Conservation (phyloP, 2,888 invertebrate genomes). For the Agonopterix subpropinquella region DNA sequence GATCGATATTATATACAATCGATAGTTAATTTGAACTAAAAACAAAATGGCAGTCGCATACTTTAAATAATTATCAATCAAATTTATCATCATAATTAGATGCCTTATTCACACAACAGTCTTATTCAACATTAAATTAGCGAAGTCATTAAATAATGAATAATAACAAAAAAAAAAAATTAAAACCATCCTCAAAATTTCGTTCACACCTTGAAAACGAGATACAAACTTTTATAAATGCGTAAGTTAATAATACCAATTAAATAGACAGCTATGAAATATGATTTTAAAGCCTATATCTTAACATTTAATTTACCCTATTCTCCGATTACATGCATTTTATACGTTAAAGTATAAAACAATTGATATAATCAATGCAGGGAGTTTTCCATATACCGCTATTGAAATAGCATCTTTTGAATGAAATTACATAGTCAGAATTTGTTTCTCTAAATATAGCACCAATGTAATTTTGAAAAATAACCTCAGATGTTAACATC, state of each 20-base stretch:
- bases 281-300: slow-evolving; percentile 60
- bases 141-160: background rate
- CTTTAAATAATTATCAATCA: slow-evolving; percentile 32
- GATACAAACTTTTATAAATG: slow-evolving; percentile 2
- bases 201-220: slow-evolving; percentile 4
- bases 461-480: slow-evolving; percentile 9
- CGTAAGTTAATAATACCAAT: slow-evolving; percentile 19
- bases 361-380: slow-evolving; percentile 61
- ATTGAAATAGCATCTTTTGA: background rate
- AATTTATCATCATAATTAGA: slow-evolving; percentile 28
- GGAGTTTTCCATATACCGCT: slow-evolving; percentile 20
- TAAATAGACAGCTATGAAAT: slow-evolving; percentile 36
- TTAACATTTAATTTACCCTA: slow-evolving; percentile 54
- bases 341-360: slow-evolving; percentile 48
- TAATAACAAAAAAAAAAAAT: slow-evolving; percentile 4
- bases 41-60: slow-evolving; percentile 49
- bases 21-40: slow-evolving; percentile 24
- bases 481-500: background rate
- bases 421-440: background rate
- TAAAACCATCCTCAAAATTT: background rate
- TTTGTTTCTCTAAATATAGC: slow-evolving; percentile 7
- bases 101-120: slow-evolving; percentile 32
- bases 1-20: background rate
- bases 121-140: slow-evolving; percentile 3
- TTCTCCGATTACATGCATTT: slow-evolving; percentile 62